Conservation (phyloP, 53 echinoderm and acorn worm species). For the Mesocentrotus franciscanus region DNA sequence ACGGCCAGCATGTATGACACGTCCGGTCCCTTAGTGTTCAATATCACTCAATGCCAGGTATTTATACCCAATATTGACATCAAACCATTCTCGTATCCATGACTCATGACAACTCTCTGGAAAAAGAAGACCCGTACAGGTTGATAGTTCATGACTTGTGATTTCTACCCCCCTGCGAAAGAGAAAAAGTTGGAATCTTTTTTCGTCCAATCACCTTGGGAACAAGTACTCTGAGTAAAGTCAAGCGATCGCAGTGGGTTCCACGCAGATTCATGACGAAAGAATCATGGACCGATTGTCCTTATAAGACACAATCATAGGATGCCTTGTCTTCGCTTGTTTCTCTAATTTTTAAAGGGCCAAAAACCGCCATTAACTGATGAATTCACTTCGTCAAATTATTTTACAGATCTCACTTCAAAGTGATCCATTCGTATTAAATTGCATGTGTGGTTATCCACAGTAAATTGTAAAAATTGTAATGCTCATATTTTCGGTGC, state of each 20-base stretch:
- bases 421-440: background rate
- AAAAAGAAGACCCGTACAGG: background rate
- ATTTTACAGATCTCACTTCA: background rate
- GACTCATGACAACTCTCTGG: conserved; percentile 22
- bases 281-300: background rate
- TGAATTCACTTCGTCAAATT: too few relatives aligned
- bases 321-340: background rate
- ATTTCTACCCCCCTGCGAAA: conserved; percentile 28
- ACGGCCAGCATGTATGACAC: conserved; percentile 15
- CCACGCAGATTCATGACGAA: background rate
- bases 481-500: background rate
- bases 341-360: background rate
- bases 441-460: background rate
- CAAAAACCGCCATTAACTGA: background rate
- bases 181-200: background rate
- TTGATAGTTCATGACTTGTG: conserved; percentile 25
- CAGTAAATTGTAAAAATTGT: background rate
- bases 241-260: background rate
- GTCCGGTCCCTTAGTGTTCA: conserved; percentile 17
- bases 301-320: background rate
- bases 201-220: background rate
- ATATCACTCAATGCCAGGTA: conserved; percentile 28
- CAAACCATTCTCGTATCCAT: conserved; percentile 18
- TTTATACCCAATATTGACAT: conserved; percentile 51
- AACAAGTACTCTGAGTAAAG: background rate